Evolutionary conservation across 2,113 vertebrate genomes (phyloP).

Genomic region (Nothoprocta perdicaria): DNA sequence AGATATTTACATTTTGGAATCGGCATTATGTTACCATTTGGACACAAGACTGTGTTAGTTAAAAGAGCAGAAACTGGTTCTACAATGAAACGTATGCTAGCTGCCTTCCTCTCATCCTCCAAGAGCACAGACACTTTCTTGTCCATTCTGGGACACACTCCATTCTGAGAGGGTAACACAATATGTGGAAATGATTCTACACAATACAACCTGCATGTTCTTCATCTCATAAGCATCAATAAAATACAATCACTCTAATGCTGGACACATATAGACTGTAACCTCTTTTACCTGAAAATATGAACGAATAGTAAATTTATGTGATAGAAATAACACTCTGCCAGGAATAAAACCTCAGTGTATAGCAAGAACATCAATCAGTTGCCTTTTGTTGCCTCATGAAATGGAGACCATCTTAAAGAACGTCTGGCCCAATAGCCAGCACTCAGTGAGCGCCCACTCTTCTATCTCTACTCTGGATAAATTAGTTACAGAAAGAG

Average conservation of each 20-base stretch:
- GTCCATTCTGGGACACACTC: background rate
- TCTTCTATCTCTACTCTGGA: background rate
- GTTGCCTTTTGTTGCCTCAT: background rate
- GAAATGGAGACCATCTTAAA: background rate
- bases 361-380: background rate
- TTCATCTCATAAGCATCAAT: background rate
- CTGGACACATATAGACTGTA: background rate
- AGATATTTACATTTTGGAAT: background rate
- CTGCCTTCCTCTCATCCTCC: background rate
- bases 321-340: background rate
- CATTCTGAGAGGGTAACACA: background rate
- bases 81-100: background rate
- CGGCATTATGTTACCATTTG: background rate
- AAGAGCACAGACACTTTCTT: background rate
- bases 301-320: background rate
- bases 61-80: background rate
- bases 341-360: background rate
- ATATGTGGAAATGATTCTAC: background rate
- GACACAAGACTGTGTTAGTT: background rate
- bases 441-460: background rate
- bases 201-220: background rate
- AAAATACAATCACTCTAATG: background rate
- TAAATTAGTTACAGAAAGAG: rapidly evolving
- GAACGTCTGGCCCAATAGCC: rapidly evolving
- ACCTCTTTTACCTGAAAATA: background rate